phyloP scores from a whole-genome alignment of 2,113 vertebrate species.

The Petromus typicus region DNA sequence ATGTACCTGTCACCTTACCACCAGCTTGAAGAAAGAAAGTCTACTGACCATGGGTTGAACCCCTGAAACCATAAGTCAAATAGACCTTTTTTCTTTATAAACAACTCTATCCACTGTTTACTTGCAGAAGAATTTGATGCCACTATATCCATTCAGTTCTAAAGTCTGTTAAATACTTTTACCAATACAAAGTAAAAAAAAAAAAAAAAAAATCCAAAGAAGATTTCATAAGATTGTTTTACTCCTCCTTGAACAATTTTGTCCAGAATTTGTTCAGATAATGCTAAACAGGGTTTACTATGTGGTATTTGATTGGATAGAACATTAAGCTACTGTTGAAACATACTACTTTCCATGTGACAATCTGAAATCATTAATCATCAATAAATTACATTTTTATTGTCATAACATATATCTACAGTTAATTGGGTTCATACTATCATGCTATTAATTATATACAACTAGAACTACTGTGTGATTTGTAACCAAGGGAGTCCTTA shows the following conservation, averaged over 20 bases:
- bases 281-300: constrained; percentile 36
- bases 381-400: background rate
- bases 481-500: background rate
- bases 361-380: constrained; percentile 1
- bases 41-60: background rate
- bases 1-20: background rate
- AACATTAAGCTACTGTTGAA: constrained; percentile 57
- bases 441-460: background rate
- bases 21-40: background rate
- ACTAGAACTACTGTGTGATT: background rate
- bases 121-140: background rate
- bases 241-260: constrained; percentile 4
- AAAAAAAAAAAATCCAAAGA: no score
- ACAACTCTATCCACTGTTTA: background rate
- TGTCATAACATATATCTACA: background rate
- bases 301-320: constrained; percentile 41
- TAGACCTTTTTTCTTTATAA: background rate
- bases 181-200: background rate
- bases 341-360: background rate
- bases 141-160: background rate
- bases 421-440: background rate
- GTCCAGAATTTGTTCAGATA: constrained; percentile 45
- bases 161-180: constrained; percentile 58
- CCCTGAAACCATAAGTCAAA: background rate
- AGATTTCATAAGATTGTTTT: constrained; percentile 18